Percentiles rank a stretch among this genome's conserved stretches.
Evolutionary conservation across 2,797 vertebrate genomes (phyloP).

Genomic region (Eurystomus glaucurus): DNA sequence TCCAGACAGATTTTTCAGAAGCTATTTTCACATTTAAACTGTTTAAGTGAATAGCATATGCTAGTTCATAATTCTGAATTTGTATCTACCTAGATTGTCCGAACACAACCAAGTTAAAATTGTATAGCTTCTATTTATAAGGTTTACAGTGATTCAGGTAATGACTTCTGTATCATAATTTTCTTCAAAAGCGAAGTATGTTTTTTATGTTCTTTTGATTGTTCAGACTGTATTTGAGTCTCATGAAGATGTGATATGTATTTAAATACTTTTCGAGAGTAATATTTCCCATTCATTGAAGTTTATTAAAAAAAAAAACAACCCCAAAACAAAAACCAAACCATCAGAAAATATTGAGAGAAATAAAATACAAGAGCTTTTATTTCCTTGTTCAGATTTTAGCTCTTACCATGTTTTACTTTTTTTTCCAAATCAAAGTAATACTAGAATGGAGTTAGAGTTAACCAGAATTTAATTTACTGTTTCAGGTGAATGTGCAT

Average conservation of each 20-base stretch:
- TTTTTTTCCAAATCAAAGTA: not conserved
- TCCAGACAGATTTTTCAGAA: conserved; percentile 10
- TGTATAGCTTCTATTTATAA: not conserved
- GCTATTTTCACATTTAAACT: not conserved
- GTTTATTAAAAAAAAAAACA: not conserved
- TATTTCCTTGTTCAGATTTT: not conserved
- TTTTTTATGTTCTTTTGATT: not conserved
- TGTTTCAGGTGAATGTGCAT: not conserved
- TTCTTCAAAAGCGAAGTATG: not conserved
- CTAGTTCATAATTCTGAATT: not conserved
- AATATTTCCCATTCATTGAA: not conserved
- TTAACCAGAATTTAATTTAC: not conserved
- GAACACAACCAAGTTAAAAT: not conserved
- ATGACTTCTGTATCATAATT: not conserved
- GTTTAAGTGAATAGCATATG: not conserved
- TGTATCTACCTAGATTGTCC: not conserved
- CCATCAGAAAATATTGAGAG: not conserved
- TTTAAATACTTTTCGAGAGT: not conserved
- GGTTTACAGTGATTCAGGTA: not conserved
- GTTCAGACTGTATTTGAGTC: not conserved
- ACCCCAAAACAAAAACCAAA: rapidly evolving
- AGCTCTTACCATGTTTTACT: not conserved
- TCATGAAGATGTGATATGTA: not conserved
- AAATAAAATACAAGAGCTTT: not conserved
- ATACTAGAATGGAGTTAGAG: not conserved